Percentiles rank a stretch among this genome's conserved stretches.
Conservation (phyloP, 2,113 vertebrate genomes). For the Patagioenas fasciata region DNA sequence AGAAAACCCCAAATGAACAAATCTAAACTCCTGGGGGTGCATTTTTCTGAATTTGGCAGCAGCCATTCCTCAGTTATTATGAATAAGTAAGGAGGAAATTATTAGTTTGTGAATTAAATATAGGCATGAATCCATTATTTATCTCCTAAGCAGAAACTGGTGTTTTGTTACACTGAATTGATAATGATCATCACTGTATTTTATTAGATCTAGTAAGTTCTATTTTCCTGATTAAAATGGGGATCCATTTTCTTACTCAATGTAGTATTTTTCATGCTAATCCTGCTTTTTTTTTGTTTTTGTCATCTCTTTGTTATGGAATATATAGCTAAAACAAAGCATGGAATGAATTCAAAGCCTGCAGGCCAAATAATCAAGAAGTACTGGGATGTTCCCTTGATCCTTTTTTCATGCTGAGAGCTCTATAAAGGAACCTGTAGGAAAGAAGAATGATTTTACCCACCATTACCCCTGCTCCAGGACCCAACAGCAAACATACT, state of each 20-base stretch:
- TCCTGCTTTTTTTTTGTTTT: neutral
- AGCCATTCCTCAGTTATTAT: neutral
- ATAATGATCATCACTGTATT: neutral
- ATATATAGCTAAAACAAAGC: neutral
- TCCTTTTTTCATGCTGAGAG: neutral
- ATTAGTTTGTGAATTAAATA: conserved; percentile 38
- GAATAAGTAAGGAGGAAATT: conserved; percentile 28
- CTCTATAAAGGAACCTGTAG: neutral
- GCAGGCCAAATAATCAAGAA: neutral
- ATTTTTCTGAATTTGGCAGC: neutral
- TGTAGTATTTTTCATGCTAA: neutral
- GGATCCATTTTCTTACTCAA: conserved; percentile 14
- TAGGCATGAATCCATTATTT: neutral
- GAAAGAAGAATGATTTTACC: neutral
- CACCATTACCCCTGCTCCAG: neutral
- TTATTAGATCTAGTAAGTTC: neutral
- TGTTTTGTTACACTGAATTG: neutral
- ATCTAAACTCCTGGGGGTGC: neutral
- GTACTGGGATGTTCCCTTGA: neutral
- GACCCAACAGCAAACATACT: neutral
- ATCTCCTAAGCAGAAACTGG: neutral
- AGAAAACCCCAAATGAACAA: neutral
- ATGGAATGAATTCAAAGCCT: neutral
- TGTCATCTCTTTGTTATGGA: neutral
- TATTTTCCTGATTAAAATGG: conserved; percentile 39